phyloP scores from a whole-genome alignment of 2,113 vertebrate species.

The Podilymbus podiceps region DNA sequence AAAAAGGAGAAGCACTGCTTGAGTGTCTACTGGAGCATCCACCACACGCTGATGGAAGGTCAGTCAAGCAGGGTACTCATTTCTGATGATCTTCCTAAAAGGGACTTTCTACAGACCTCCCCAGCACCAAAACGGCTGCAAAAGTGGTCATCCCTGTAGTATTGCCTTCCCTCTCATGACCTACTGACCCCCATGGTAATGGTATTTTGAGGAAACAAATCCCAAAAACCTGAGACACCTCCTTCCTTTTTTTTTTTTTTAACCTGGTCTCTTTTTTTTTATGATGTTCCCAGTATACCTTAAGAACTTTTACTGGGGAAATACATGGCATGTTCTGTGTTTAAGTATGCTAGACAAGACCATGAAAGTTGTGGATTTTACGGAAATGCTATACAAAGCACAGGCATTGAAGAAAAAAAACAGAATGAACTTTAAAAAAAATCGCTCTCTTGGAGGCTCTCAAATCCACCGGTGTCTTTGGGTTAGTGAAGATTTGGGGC shows the following conservation, averaged over 20 bases:
- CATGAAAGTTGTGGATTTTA: not conserved
- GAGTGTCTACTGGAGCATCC: constrained; percentile 94
- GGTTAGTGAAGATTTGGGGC: constrained; percentile 41
- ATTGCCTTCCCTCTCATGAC: accelerated
- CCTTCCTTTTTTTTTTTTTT: not conserved
- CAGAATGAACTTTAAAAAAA: not conserved
- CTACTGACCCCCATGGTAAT: accelerated
- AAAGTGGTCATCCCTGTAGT: not conserved
- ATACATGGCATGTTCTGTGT: not conserved
- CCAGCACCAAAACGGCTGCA: too few species aligned
- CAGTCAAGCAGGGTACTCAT: accelerated
- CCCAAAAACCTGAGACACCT: not conserved
- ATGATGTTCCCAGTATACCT: not conserved
- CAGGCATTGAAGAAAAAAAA: not conserved
- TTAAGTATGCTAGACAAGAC: not conserved
- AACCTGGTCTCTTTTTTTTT: not conserved
- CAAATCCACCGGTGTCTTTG: not conserved
- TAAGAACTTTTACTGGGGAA: not conserved
- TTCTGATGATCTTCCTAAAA: accelerated
- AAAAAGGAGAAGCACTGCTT: constrained; percentile 93
- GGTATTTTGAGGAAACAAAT: not conserved
- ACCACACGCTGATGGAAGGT: constrained; percentile 90
- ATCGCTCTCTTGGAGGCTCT: not conserved
- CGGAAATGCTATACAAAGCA: not conserved
- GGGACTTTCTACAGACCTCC: not conserved